phyloP scores from a whole-genome alignment of 2,113 vertebrate species.

The Trichechus manatus region DNA sequence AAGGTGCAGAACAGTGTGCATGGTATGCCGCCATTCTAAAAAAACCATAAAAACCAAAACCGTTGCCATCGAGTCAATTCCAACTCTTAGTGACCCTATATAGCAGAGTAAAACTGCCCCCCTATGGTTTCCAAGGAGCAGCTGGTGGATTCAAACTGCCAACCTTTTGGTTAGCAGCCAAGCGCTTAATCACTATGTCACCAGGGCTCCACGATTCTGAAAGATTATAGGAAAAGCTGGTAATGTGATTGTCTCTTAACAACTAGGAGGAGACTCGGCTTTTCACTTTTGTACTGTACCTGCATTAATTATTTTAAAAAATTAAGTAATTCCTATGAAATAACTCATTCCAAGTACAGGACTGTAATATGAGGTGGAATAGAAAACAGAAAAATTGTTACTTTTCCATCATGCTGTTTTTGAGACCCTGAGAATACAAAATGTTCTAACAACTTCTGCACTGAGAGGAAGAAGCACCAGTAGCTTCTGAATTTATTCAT shows the following conservation, averaged over 20 bases:
- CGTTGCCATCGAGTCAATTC: no score
- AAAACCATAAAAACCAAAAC: not conserved
- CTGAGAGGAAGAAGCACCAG: not conserved
- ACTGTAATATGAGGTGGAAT: not conserved
- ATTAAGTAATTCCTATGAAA: not conserved
- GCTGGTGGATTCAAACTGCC: no score
- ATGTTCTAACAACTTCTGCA: not conserved
- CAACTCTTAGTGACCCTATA: no score
- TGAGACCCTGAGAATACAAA: not conserved
- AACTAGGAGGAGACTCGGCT: not conserved
- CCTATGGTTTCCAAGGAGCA: no score
- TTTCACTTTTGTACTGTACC: not conserved
- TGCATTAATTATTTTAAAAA: conserved; percentile 45
- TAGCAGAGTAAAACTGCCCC: no score
- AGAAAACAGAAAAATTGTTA: not conserved
- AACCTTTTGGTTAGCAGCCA: no score
- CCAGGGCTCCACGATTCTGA: not conserved
- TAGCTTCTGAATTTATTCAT: not conserved
- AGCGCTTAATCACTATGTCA: no score
- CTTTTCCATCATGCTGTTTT: not conserved
- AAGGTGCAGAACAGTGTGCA: not conserved
- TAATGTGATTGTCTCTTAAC: not conserved
- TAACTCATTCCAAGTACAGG: not conserved
- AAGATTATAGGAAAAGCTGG: not conserved
- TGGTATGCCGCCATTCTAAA: not conserved